These are phyloP conservation scores for Petrocephalus microphthalmus DNA, from an alignment of 2,113 vertebrate species.

Conservation along the genomic window DNA sequence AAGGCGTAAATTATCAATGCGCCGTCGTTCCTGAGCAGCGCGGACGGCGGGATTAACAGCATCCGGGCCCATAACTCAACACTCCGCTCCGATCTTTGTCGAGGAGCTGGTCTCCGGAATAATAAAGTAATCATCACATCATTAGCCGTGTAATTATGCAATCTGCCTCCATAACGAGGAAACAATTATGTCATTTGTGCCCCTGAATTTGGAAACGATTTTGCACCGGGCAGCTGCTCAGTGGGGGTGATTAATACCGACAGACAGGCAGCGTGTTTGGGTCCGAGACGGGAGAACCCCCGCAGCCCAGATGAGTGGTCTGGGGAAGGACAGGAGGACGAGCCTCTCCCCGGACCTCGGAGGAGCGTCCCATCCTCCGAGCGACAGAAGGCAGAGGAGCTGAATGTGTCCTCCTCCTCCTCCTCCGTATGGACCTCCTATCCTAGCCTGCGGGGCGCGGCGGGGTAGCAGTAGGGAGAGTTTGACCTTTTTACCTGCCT, in stretches of 20 bases:
- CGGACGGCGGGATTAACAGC: neutral
- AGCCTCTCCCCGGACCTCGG: neutral
- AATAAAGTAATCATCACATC: conserved; percentile 8
- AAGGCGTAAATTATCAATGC: neutral
- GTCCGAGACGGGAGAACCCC: neutral
- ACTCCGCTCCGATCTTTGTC: neutral
- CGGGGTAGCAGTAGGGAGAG: neutral
- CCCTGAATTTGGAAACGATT: neutral
- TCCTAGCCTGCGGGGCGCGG: neutral
- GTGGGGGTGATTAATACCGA: neutral
- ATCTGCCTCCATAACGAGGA: conserved; percentile 9
- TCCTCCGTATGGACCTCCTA: neutral
- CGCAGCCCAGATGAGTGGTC: neutral
- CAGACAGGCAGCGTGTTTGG: neutral
- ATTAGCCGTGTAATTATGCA: conserved; percentile 5
- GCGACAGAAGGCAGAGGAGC: neutral
- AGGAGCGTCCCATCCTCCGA: neutral
- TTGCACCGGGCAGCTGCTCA: neutral
- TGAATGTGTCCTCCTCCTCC: neutral
- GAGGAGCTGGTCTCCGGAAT: neutral
- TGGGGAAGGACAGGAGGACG: neutral
- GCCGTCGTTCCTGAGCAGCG: neutral
- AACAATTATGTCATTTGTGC: conserved; percentile 10
- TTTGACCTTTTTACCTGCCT: neutral
- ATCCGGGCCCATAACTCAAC: neutral